Conservation (phyloP, 1,140 invertebrate genomes). For the Ctenoplectra terminalis region DNA sequence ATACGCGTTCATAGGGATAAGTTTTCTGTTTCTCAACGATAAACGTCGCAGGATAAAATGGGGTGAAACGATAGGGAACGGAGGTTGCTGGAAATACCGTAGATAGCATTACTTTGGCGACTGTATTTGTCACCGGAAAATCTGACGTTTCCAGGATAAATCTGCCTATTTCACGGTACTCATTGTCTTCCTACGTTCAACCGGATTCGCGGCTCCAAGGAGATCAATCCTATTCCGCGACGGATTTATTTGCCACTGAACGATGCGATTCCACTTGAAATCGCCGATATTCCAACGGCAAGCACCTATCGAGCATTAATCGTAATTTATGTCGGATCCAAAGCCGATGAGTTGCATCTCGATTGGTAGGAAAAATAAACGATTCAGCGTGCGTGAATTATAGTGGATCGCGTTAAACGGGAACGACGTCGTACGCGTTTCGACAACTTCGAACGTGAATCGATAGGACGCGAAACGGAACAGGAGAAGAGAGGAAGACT, state of each 20-base stretch:
- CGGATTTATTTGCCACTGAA: slow-evolving; percentile 12
- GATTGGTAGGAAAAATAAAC: not conserved
- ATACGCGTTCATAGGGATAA: not conserved
- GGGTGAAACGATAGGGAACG: too few species aligned
- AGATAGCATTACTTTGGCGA: not conserved
- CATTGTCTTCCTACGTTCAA: slow-evolving; percentile 2
- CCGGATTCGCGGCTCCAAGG: slow-evolving; percentile 17
- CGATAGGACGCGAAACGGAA: not conserved
- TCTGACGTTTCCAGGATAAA: slow-evolving; percentile 5
- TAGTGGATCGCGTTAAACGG: not conserved
- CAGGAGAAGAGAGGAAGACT: not conserved
- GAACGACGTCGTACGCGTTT: too few species aligned
- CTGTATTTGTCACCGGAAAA: not conserved
- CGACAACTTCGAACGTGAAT: too few species aligned
- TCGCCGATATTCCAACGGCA: not conserved
- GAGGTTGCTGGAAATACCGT: too few species aligned
- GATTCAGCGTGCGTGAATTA: not conserved
- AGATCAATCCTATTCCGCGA: slow-evolving; percentile 17
- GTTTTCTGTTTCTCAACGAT: too few species aligned
- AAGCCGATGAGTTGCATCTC: not conserved
- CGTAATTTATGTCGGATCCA: not conserved
- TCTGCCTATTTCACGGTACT: slow-evolving; percentile 38
- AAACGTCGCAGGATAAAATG: not conserved
- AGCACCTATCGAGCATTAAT: not conserved
- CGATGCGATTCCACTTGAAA: not conserved